A percentile compares a stretch with the other conserved stretches of the same genome.
These are phyloP conservation scores for Parasteatoda lunata DNA, from an alignment of 2,888 invertebrate species.

Conservation along the genomic window DNA sequence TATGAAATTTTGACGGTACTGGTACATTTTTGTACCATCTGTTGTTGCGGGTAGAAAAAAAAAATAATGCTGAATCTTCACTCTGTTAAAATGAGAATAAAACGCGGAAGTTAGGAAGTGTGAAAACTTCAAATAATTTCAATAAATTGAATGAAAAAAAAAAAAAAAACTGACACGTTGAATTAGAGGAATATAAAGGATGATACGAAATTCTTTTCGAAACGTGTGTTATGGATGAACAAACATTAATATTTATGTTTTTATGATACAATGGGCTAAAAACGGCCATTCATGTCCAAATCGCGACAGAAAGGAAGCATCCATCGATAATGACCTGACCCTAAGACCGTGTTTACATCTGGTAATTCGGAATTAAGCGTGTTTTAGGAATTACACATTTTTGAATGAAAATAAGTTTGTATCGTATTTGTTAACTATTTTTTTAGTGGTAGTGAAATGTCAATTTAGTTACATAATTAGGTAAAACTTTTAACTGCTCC, in stretches of 20 bases:
- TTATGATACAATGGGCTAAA: background rate
- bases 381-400: background rate
- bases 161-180: background rate
- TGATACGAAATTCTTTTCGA: background rate
- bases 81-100: too few relatives aligned
- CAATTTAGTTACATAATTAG: too few relatives aligned
- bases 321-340: conserved; percentile 23
- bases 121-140: too few relatives aligned
- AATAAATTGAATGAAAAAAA: background rate
- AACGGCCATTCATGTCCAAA: conserved; percentile 15
- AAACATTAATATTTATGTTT: conserved; percentile 33
- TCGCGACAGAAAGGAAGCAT: conserved; percentile 24
- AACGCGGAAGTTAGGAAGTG: too few relatives aligned
- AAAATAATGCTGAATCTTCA: too few relatives aligned
- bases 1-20: too few relatives aligned
- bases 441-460: too few relatives aligned
- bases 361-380: conserved; percentile 14
- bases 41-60: too few relatives aligned
- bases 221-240: background rate
- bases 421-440: too few relatives aligned
- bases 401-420: too few relatives aligned
- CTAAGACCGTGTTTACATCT: conserved; percentile 14
- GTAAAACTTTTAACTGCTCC: too few relatives aligned
- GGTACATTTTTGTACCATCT: too few relatives aligned
- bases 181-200: background rate